A percentile compares a stretch with the other conserved stretches of the same genome.
Conservation (phyloP, 2,888 invertebrate genomes). For the Andrena bicolor region DNA sequence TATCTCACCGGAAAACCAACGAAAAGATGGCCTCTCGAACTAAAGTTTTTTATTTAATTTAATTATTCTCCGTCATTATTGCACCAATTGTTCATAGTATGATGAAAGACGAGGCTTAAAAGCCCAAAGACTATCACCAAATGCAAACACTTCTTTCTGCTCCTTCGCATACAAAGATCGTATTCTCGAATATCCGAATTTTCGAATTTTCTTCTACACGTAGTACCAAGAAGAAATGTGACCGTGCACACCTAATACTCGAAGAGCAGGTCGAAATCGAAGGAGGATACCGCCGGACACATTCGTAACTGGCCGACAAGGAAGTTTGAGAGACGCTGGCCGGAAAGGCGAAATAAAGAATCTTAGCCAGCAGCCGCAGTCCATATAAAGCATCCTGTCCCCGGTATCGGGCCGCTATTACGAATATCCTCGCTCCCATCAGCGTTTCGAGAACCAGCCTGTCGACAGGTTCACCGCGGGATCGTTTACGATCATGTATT, state of each 20-base stretch:
- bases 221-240: too few relatives aligned
- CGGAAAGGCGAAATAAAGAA: conserved; percentile 40
- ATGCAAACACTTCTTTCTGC: too few relatives aligned
- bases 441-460: conserved; percentile 59
- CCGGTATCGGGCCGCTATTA: conserved; percentile 46
- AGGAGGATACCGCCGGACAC: not conserved
- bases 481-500: conserved; percentile 61
- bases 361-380: conserved; percentile 28
- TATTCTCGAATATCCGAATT: too few relatives aligned
- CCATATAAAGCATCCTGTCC: conserved; percentile 52
- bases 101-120: too few relatives aligned
- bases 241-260: not conserved
- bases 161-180: too few relatives aligned
- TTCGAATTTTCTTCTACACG: too few relatives aligned
- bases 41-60: too few relatives aligned
- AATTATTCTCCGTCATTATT: too few relatives aligned
- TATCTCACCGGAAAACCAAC: not conserved
- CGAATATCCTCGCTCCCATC: conserved; percentile 56
- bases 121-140: too few relatives aligned
- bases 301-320: not conserved
- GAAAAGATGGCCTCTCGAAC: not conserved
- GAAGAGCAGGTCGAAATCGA: not conserved
- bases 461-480: conserved; percentile 67
- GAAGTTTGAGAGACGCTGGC: conserved; percentile 36
- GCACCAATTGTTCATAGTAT: too few relatives aligned